Evolutionary conservation across 1,140 invertebrate genomes (phyloP).

Genomic region (Chlorops oryzae): DNA sequence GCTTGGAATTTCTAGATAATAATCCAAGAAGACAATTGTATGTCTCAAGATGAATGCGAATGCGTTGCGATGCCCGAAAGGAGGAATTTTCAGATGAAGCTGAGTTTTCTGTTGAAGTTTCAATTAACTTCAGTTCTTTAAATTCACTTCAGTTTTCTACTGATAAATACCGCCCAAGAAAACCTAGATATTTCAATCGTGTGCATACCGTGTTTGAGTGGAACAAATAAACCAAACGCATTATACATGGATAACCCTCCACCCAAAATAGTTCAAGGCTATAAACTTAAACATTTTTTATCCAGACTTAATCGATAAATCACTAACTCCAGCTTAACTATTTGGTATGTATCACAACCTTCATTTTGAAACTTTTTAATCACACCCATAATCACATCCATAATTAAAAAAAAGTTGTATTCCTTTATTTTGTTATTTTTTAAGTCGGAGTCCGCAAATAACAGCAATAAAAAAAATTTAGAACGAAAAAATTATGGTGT

Average conservation of each 20-base stretch:
- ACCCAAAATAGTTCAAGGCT: constrained; percentile 99
- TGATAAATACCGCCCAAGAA: constrained; percentile 95
- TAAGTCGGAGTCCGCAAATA: too few relatives aligned
- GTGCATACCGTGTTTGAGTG: constrained; percentile 97
- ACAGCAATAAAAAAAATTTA: too few relatives aligned
- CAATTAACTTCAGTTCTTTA: too few relatives aligned
- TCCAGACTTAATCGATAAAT: constrained; percentile 96
- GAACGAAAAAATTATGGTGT: too few relatives aligned
- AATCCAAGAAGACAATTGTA: too few relatives aligned
- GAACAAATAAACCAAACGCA: constrained; percentile 99
- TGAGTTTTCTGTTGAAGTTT: constrained; percentile 86
- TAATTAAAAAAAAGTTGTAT: too few relatives aligned
- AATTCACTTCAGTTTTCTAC: constrained; percentile 92
- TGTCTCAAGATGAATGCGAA: constrained; percentile 55
- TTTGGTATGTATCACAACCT: too few relatives aligned
- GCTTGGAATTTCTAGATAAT: constrained; percentile 61
- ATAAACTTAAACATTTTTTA: constrained; percentile 99
- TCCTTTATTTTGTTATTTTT: too few relatives aligned
- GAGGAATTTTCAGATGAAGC: constrained; percentile 87
- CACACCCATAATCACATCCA: too few relatives aligned
- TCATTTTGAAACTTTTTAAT: too few relatives aligned
- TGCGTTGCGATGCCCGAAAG: constrained; percentile 75
- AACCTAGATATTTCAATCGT: constrained; percentile 96
- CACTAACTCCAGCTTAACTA: constrained; percentile 84
- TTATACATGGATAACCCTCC: constrained; percentile 99